Evolutionary conservation across 2,113 vertebrate genomes (phyloP), one percentile per base, ranked within the genome.

Genomic region (Rhynchopsitta pachyrhyncha): DNA sequence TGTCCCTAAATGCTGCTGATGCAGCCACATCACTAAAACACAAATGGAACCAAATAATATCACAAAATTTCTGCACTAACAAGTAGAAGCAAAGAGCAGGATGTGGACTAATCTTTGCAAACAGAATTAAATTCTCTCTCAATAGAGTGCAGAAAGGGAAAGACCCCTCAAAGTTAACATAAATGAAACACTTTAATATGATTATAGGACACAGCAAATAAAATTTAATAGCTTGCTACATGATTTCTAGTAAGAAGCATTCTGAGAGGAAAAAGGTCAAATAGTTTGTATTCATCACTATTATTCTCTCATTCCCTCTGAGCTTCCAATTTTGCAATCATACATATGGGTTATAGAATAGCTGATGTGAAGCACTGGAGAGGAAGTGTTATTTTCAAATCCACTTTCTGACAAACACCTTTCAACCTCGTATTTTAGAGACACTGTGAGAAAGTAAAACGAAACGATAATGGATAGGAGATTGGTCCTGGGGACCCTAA

Each of bases 151-250:
- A 90, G 80, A 95, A 75, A 92, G 49, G 44, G 55, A 96, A 95
- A 93, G 91, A 84, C 89, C 78, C 52, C 85, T 96, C 83, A 95
- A 84, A 95, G 90, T 92, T 95, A 97, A 90, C 75, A 75, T 86
- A 95, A 97, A 91, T 84, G 64, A 85, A 52, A 95, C 31, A 82
- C 82, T 95, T 97, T 94, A 96, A 97, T 97, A 93, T 33, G 90
- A 93, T 92, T 96, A 97, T 70, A 71, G 78, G 96, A 97, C 91
- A 70, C 0, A 11, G 64, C 90, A 97, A 91, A 78, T 92, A 91
- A 96, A 96, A 88, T 95, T 96, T 97, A 96, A 95, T 96, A 96
- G 96, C 90, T 91, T 94, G 90, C 70, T 87, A 82, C 60, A 63
- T 70, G 93, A 95, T 93, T 97, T 88, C 79, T 46, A 73, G 78